Evolutionary conservation across 2,888 invertebrate genomes (phyloP).

Genomic region (Linnaemya tessellans): DNA sequence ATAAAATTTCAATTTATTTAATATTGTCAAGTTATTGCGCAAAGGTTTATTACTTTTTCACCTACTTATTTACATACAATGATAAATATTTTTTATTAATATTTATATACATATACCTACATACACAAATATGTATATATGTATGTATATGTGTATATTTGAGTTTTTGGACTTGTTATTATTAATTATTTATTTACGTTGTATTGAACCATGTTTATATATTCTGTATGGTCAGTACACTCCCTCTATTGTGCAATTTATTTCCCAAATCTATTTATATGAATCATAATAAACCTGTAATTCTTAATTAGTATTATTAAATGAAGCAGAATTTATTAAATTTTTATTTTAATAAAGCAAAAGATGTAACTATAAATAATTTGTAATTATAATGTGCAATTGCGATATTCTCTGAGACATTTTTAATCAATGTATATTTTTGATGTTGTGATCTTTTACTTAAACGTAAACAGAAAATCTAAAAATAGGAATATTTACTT

Average conservation of each 20-base stretch:
- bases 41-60: constrained; percentile 31
- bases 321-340: constrained; percentile 3
- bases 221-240: constrained; percentile 27
- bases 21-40: constrained; percentile 25
- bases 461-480: no score
- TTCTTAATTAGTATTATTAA: not conserved
- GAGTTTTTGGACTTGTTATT: no score
- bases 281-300: constrained; percentile 12
- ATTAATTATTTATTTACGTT: constrained; percentile 40
- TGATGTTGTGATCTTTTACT: no score
- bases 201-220: constrained; percentile 40
- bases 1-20: constrained; percentile 37
- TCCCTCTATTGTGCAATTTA: constrained; percentile 24
- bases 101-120: not conserved
- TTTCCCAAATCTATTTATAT: constrained; percentile 13
- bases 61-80: constrained; percentile 44
- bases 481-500: no score
- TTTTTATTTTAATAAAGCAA: no score
- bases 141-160: constrained; percentile 9
- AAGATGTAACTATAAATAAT: no score
- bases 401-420: no score
- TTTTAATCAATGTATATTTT: no score
- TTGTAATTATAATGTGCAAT: no score
- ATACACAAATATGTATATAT: not conserved
- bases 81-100: not conserved